phyloP scores from a whole-genome alignment of 2,113 vertebrate species.

The Notothenia coriiceps region DNA sequence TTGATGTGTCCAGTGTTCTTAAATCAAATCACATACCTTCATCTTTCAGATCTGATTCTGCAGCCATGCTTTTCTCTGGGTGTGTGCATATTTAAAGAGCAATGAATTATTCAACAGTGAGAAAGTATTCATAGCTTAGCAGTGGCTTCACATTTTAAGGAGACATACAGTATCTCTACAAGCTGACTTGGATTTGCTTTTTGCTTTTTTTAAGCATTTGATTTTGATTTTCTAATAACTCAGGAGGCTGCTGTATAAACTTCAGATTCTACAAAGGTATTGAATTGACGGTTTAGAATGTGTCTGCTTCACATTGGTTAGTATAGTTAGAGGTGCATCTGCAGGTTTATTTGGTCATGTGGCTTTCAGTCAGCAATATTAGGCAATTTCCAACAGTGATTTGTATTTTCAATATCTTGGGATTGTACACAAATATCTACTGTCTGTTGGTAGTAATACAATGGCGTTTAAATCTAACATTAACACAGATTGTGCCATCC shows the following conservation, averaged over 20 bases:
- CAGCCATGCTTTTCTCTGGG: background rate
- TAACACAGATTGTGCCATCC: too few species aligned
- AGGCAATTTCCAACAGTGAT: background rate
- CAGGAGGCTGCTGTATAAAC: background rate
- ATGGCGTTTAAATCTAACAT: too few species aligned
- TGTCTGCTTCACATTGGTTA: background rate
- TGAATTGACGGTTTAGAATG: background rate
- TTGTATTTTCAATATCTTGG: background rate
- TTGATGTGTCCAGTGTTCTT: background rate
- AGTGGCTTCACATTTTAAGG: background rate
- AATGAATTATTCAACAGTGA: constrained; percentile 31
- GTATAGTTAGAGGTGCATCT: background rate
- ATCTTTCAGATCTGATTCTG: background rate
- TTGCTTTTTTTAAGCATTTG: background rate
- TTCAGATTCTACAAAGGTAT: background rate
- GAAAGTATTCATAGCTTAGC: background rate
- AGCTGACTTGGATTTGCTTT: background rate
- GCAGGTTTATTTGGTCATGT: background rate
- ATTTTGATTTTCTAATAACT: background rate
- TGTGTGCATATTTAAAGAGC: constrained; percentile 20
- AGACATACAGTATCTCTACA: background rate
- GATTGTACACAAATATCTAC: background rate
- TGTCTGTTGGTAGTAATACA: background rate
- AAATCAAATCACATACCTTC: background rate
- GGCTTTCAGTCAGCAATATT: too few species aligned